These are phyloP conservation scores for Colletes gigas DNA, from an alignment of 1,140 invertebrate genomes.

Conservation along the genomic window DNA sequence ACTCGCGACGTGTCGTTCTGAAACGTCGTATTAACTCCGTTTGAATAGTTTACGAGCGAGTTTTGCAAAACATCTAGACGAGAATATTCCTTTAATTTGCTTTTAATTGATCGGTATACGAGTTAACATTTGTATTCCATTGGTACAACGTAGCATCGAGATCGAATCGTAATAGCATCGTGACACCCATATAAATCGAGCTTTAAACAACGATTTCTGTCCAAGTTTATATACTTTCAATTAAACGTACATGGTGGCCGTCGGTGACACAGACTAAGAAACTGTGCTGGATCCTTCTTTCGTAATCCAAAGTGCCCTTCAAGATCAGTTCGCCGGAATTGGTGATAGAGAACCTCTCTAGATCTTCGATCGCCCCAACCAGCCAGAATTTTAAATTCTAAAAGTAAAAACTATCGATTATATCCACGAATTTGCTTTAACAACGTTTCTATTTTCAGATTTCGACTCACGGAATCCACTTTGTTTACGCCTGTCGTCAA, in stretches of 20 bases:
- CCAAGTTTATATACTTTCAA: not conserved
- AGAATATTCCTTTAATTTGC: too few relatives aligned
- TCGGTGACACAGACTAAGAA: conserved; percentile 93
- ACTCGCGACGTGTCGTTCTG: conserved; percentile 90
- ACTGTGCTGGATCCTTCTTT: conserved; percentile 86
- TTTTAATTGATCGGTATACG: not conserved
- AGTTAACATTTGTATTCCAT: not conserved
- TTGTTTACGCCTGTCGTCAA: conserved; percentile 81
- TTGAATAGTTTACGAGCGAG: too few relatives aligned
- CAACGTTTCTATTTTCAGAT: not conserved
- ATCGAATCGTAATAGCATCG: not conserved
- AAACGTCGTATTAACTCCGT: conserved; percentile 54
- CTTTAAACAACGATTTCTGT: not conserved
- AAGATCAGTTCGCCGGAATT: conserved; percentile 91
- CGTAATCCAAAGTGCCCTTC: conserved; percentile 90
- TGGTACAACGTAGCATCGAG: not conserved
- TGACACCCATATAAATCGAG: not conserved
- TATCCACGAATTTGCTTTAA: not conserved
- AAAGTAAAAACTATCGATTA: not conserved
- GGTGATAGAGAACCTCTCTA: conserved; percentile 88
- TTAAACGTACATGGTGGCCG: conserved; percentile 85
- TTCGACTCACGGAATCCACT: conserved; percentile 78
- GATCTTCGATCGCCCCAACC: conserved; percentile 84
- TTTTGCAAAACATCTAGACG: not conserved
- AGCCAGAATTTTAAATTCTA: conserved; percentile 84